A percentile compares a stretch with the other conserved stretches of the same genome.
phyloP scores from a whole-genome alignment of 2,888 invertebrate genomes.

The Capitulum mitella region DNA sequence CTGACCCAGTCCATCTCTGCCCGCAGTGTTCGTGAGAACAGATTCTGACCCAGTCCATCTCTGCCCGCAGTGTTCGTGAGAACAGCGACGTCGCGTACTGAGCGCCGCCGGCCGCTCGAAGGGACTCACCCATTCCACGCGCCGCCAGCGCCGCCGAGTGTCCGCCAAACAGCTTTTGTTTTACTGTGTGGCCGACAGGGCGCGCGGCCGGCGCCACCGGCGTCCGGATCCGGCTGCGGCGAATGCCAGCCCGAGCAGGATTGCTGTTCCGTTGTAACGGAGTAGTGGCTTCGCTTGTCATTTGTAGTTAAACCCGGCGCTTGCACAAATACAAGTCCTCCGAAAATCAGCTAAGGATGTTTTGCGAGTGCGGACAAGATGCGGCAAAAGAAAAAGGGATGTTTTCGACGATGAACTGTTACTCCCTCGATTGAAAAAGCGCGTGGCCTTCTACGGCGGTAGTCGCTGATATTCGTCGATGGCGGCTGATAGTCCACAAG shows the following conservation, averaged over 20 bases:
- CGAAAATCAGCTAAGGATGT: too few relatives aligned
- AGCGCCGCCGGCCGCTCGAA: background rate
- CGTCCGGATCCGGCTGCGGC: background rate
- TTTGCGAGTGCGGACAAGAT: too few relatives aligned
- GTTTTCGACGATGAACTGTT: too few relatives aligned
- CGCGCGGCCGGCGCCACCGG: background rate
- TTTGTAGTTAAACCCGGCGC: constrained; percentile 14
- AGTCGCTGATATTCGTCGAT: too few relatives aligned
- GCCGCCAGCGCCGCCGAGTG: background rate
- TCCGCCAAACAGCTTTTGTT: too few relatives aligned
- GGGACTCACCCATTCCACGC: background rate
- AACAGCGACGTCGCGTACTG: constrained; percentile 10
- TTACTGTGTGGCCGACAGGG: background rate
- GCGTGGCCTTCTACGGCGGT: too few relatives aligned
- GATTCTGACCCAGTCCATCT: background rate
- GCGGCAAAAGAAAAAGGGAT: too few relatives aligned
- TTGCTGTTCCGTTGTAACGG: too few relatives aligned
- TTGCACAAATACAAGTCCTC: background rate
- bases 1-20: too few relatives aligned
- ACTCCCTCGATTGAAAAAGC: too few relatives aligned
- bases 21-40: too few relatives aligned
- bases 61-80: background rate
- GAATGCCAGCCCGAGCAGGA: background rate
- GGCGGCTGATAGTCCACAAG: too few relatives aligned
- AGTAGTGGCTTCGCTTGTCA: background rate